Percentiles rank a stretch among this genome's conserved stretches.
Conservation (phyloP, 2,797 vertebrate genomes). For the Odontamblyopus rebecca region DNA sequence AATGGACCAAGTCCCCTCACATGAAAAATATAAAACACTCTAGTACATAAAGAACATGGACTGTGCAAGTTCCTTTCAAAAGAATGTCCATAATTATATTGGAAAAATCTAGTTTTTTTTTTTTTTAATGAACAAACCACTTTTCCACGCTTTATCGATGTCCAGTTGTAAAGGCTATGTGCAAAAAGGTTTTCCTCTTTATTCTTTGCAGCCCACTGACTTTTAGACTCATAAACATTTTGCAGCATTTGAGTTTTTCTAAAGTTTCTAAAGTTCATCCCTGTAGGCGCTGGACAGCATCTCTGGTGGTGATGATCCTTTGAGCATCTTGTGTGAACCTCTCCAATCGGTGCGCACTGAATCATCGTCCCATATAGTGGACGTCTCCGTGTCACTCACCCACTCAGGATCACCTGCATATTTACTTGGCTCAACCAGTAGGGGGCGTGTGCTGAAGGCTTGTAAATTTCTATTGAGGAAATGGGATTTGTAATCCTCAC, state of each 20-base stretch:
- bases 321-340: constrained; percentile 89
- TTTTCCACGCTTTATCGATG: constrained; percentile 16
- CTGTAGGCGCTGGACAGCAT: constrained; percentile 68
- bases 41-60: neutral
- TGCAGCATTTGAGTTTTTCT: neutral
- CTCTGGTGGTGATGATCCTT: constrained; percentile 69
- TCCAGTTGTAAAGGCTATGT: constrained; percentile 20
- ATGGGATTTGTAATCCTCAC: constrained; percentile 88
- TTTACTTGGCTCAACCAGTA: constrained; percentile 90
- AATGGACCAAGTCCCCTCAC: constrained; percentile 9
- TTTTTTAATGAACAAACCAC: neutral
- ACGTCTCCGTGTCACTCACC: constrained; percentile 97
- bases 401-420: constrained; percentile 89
- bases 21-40: constrained; percentile 7
- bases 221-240: constrained; percentile 27
- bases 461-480: constrained; percentile 86
- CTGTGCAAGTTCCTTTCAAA: constrained; percentile 40
- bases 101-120: neutral
- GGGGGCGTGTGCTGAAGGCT: constrained; percentile 87
- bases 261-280: constrained; percentile 83
- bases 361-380: constrained; percentile 94
- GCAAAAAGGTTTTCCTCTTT: constrained; percentile 19
- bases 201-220: constrained; percentile 27
- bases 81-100: constrained; percentile 10
- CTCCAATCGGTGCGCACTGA: constrained; percentile 85